Evolutionary conservation across 2,888 invertebrate species (phyloP).

Genomic region (Dyspetes luteomarginatus): DNA sequence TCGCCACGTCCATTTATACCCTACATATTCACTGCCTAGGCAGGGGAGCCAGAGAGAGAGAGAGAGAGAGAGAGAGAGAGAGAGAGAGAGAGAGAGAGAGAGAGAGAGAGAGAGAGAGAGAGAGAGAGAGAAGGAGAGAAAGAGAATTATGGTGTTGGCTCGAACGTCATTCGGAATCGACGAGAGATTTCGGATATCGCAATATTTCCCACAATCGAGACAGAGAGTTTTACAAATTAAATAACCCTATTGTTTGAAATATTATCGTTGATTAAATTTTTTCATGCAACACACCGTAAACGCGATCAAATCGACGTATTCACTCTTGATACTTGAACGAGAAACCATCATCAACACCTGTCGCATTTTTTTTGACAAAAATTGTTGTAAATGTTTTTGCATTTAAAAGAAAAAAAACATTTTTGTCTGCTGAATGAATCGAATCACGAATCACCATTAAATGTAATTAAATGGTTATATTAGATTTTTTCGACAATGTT

Average conservation of each 20-base stretch:
- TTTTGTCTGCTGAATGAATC: too few species aligned
- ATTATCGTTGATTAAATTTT: not conserved
- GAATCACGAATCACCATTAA: too few species aligned
- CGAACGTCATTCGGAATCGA: constrained; percentile 37
- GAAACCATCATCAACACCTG: too few species aligned
- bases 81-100: constrained; percentile 4
- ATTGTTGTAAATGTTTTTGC: too few species aligned
- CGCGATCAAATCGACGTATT: too few species aligned
- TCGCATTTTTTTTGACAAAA: too few species aligned
- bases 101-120: not conserved
- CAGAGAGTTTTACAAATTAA: constrained; percentile 21
- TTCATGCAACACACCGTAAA: not conserved
- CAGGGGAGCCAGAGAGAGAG: constrained; percentile 7
- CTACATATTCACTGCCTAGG: constrained; percentile 19
- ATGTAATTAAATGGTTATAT: too few species aligned
- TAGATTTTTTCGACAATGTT: too few species aligned
- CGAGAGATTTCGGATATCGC: constrained; percentile 50
- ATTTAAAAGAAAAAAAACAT: too few species aligned
- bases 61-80: not conserved
- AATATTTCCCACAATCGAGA: constrained; percentile 3
- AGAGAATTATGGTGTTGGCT: constrained; percentile 8
- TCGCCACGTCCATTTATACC: constrained; percentile 40
- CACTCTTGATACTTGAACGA: too few species aligned
- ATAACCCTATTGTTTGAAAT: constrained; percentile 21
- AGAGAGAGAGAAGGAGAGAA: constrained; percentile 4